Base-by-base conservation (phyloP, 2,888 invertebrate genomes). In the Acleris holmiana region DNA sequence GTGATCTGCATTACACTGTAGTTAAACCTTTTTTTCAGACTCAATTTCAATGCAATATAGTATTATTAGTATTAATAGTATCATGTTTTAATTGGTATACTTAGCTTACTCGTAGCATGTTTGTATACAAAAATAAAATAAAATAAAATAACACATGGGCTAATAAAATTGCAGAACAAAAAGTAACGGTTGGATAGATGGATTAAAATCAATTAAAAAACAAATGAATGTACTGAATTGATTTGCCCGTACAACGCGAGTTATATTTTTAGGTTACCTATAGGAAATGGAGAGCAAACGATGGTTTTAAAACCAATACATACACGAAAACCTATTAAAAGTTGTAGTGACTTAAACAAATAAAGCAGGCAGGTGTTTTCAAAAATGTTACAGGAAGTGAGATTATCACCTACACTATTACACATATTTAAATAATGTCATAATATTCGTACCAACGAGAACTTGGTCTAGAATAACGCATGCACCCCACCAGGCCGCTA, bases 401-500 rank as follows among this genome's bases (percentile, higher is more conserved):
- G 23, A 23, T 8, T 19, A 10, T 44, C 17, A n/a, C 44, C 41
- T 55, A 17, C 44, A 55, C 47, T 47, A 46, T 44, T 35, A 72
- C 71, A 76, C 75, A 72, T 72, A 80, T 82, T 77, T 81, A 78
- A 79, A 81, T 81, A 82, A 86, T 83, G 82, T 84, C 82, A 84
- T 85, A 86, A 84, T 82, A 83, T 83, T 79, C 77, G 76, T 78
- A 78, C 74, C 71, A 75, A 77, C 78, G 78, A 83, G 82, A 82
- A 82, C 71, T 23, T 48, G 19, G 75, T 79, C 83, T 82, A 69
- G 72, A 83, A 88, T 89, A 87, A 90, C 82, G 80, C 83, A 89
- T 90, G 88, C 87, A 90, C 88, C 88, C 87, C 82, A 78, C 76
- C 76, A 75, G 76, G 75, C 70, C 75, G 76, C 21, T 13, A n/a